Evolutionary conservation across 2,113 vertebrate genomes (phyloP), one percentile per base, ranked within the genome.

Genomic region (Actenoides hombroni): DNA sequence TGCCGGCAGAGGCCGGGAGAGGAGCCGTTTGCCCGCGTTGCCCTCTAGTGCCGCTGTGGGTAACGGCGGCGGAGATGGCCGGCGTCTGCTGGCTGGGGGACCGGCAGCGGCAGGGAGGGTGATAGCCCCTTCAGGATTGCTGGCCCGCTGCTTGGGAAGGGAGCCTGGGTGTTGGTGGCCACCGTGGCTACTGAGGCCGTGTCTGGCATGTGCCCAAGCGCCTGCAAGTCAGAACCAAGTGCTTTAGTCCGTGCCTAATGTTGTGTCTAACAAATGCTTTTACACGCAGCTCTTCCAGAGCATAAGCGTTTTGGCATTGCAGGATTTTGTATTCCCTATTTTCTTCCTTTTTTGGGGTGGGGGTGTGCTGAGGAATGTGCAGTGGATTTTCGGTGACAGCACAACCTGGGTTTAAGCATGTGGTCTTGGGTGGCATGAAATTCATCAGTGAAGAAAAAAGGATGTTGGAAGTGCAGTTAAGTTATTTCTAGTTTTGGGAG

Each of bases 11-110:
- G 6, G 37, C 3, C 4, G 6, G 54, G 39, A 59, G 59, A 2
- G 9, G 37, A 84, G 63, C 31, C 31, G 51, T 74, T 91, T 53
- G 54, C 73, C 77, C 94, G 59, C 35, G 93, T 94, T 96, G 95
- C 95, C 96, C 95, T 92, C 97, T 97, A 94, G 95, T 84, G 97
- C 88, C 69, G 74, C 92, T 7, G 46, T 2, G 23, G 60, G 77
- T 89, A 86, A 90, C 18, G 23, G 79, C 83, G 11, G 61, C 14
- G 8, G 63, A 17, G 17, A 46, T 3, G 48, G 25, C 40, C 2
- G 0, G 51, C 26, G 26, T 2, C 7, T 37, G 42, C 40, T 29
- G 37, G 16, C 24, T 1, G 3, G 9, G 46, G 20, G 17, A 6
- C 19, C 1, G 2, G n/a, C 0, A 2, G 40, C 5, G 59, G 2